These are phyloP conservation scores for Adelges cooleyi DNA, from an alignment of 1,140 invertebrate genomes.

Conservation along the genomic window DNA sequence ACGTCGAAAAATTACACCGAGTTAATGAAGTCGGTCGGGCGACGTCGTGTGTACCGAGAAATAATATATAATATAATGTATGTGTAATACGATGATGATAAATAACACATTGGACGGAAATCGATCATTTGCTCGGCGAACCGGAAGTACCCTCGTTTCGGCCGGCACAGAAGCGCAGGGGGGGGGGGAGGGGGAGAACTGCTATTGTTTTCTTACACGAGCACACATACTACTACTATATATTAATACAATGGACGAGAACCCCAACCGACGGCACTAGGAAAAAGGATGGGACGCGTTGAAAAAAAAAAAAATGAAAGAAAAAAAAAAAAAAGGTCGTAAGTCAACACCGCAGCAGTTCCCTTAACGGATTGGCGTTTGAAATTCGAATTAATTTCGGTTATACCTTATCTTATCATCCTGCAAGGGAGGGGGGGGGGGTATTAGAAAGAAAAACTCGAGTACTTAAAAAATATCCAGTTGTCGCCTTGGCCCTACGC, in stretches of 20 bases:
- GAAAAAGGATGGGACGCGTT: slow-evolving; percentile 10
- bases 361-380: neutral
- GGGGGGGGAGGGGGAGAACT: too few relatives aligned
- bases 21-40: slow-evolving; percentile 16
- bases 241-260: slow-evolving; percentile 6
- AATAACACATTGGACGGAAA: slow-evolving; percentile 19
- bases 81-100: slow-evolving; percentile 1
- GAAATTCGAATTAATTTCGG: slow-evolving; percentile 13
- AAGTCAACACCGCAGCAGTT: neutral
- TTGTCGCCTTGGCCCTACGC: too few relatives aligned
- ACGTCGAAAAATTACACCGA: slow-evolving; percentile 5
- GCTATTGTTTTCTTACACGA: slow-evolving; percentile 15
- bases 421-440: neutral
- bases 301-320: neutral
- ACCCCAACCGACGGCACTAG: neutral
- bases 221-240: too few relatives aligned
- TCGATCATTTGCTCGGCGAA: slow-evolving; percentile 22
- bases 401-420: neutral
- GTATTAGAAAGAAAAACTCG: neutral
- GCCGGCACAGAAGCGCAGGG: too few relatives aligned
- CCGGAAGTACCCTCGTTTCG: slow-evolving; percentile 26
- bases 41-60: too few relatives aligned
- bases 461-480: too few relatives aligned
- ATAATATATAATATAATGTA: too few relatives aligned
- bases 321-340: neutral